These are phyloP conservation scores for Agrenia bidenticulata DNA, from an alignment of 2,888 invertebrate species.

Conservation along the genomic window DNA sequence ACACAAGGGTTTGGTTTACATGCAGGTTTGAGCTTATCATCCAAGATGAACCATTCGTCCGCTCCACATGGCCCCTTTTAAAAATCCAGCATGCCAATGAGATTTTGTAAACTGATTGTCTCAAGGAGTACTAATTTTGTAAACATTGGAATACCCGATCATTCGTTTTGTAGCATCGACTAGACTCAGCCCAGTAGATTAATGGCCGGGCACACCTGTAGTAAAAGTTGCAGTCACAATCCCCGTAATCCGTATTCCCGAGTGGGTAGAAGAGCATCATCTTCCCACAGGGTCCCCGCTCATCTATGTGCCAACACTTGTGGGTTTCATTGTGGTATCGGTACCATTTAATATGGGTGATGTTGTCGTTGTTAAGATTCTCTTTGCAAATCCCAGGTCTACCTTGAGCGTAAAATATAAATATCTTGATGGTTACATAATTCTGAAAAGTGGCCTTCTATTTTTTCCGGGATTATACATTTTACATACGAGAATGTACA, in stretches of 20 bases:
- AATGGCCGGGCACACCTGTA: slow-evolving; percentile 49
- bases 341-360: slow-evolving; percentile 38
- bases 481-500: too few relatives aligned
- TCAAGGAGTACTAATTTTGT: neutral
- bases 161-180: slow-evolving; percentile 48
- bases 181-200: slow-evolving; percentile 45
- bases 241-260: slow-evolving; percentile 46
- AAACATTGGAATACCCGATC: slow-evolving; percentile 38
- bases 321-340: slow-evolving; percentile 45
- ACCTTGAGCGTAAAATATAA: neutral
- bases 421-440: neutral
- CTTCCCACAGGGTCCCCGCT: slow-evolving; percentile 48
- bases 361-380: slow-evolving; percentile 42
- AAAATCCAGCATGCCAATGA: slow-evolving; percentile 5
- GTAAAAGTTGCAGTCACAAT: slow-evolving; percentile 49
- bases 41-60: slow-evolving; percentile 49
- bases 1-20: slow-evolving; percentile 44
- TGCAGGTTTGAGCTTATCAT: slow-evolving; percentile 29
- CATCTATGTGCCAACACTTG: slow-evolving; percentile 47
- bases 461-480: too few relatives aligned
- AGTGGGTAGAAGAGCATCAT: slow-evolving; percentile 46
- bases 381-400: slow-evolving; percentile 39
- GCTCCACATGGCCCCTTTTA: slow-evolving; percentile 48
- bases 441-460: too few relatives aligned
- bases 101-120: neutral